phyloP scores from a whole-genome alignment of 2,888 invertebrate species.

The Drosophila kambysellisi region DNA sequence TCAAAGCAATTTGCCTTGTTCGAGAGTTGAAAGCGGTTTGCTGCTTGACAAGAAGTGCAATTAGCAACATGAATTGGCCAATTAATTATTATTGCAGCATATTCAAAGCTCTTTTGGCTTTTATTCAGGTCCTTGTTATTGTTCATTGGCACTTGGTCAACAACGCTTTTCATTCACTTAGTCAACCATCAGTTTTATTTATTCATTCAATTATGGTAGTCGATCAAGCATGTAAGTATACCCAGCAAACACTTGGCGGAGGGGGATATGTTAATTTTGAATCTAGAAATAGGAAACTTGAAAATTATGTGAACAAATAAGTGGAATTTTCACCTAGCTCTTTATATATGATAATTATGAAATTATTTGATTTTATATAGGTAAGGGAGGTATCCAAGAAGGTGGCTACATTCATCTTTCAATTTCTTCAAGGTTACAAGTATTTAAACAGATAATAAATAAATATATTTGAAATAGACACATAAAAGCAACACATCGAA shows the following conservation, averaged over 20 bases:
- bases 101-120: slow-evolving; percentile 18
- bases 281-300: neutral
- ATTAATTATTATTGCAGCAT: slow-evolving; percentile 51
- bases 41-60: slow-evolving; percentile 54
- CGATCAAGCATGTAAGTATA: slow-evolving; percentile 9
- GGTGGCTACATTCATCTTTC: neutral
- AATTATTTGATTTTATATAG: neutral
- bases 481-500: neutral
- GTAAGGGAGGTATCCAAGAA: neutral
- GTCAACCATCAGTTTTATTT: slow-evolving; percentile 37
- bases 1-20: slow-evolving; percentile 41
- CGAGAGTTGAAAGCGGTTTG: slow-evolving; percentile 22
- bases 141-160: slow-evolving; percentile 26
- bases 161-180: slow-evolving; percentile 31
- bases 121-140: slow-evolving; percentile 11
- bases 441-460: neutral
- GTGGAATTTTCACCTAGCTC: neutral
- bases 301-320: neutral
- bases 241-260: neutral
- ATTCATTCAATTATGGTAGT: slow-evolving; percentile 36
- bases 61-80: slow-evolving; percentile 67
- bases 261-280: neutral
- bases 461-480: neutral
- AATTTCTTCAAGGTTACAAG: neutral
- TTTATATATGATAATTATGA: neutral